A percentile compares a stretch with the other conserved stretches of the same genome.
phyloP scores from a whole-genome alignment of 2,888 invertebrate genomes.

The Trachelus troglodyta region DNA sequence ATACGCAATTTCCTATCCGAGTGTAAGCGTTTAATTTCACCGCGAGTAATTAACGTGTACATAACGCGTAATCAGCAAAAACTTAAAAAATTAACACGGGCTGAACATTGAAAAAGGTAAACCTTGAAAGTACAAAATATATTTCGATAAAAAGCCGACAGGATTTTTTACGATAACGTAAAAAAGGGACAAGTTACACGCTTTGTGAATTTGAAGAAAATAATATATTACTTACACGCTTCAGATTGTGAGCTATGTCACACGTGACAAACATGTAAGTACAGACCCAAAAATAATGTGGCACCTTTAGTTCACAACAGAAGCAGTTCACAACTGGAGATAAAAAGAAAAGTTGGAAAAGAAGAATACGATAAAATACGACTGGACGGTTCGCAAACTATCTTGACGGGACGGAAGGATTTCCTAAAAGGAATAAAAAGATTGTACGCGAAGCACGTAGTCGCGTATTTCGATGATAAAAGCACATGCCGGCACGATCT shows the following conservation, averaged over 20 bases:
- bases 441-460: not conserved
- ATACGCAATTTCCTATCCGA: not conserved
- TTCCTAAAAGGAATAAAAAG: not conserved
- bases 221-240: not conserved
- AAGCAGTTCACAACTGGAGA: not conserved
- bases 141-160: too few relatives aligned
- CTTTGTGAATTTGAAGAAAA: not conserved
- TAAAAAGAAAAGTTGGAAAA: not conserved
- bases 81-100: not conserved
- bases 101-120: not conserved
- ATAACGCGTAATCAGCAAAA: not conserved
- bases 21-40: not conserved
- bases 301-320: not conserved
- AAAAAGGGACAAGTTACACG: too few relatives aligned
- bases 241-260: not conserved
- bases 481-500: slow-evolving; percentile 32
- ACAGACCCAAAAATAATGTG: not conserved
- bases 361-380: not conserved
- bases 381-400: not conserved
- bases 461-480: not conserved
- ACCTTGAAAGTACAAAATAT: too few relatives aligned
- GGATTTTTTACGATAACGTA: not conserved
- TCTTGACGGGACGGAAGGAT: not conserved
- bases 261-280: not conserved
- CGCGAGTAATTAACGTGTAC: not conserved